A percentile compares a stretch with the other conserved stretches of the same genome.
phyloP scores from a whole-genome alignment of 2,113 vertebrate species.

The Bombycilla garrulus region DNA sequence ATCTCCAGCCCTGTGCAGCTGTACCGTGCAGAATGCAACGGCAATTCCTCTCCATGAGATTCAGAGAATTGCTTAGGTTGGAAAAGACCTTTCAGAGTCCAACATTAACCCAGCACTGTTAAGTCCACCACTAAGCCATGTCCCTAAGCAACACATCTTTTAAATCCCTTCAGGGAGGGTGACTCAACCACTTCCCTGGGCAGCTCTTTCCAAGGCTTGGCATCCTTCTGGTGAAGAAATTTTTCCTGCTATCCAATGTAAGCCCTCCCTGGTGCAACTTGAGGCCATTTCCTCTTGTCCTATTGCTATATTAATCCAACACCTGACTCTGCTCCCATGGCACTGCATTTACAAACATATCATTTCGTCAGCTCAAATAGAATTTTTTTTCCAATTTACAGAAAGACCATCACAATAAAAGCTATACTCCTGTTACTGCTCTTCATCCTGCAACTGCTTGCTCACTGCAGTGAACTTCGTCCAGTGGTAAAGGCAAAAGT shows the following conservation, averaged over 20 bases:
- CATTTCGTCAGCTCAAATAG: not conserved
- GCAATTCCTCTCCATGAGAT: not conserved
- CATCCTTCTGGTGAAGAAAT: not conserved
- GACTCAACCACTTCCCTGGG: not conserved
- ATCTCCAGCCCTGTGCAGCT: not conserved
- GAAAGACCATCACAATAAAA: not conserved
- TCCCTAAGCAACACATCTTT: not conserved
- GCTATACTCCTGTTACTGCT: not conserved
- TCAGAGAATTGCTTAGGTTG: not conserved
- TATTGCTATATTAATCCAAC: not conserved
- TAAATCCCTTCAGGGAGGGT: not conserved
- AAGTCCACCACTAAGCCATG: not conserved
- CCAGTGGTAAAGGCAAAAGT: not conserved
- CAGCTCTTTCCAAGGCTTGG: not conserved
- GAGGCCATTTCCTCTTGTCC: slow-evolving; percentile 9
- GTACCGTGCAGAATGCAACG: not conserved
- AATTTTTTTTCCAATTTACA: not conserved
- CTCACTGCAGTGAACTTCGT: not conserved
- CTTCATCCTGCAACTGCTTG: not conserved
- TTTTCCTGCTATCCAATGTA: not conserved
- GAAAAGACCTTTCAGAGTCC: not conserved
- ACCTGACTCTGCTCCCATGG: not conserved
- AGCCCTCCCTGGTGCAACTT: not conserved
- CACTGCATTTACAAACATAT: not conserved
- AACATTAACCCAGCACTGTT: not conserved